Evolutionary conservation across 2,888 invertebrate genomes (phyloP).

Genomic region (Limnephilus lunatus): DNA sequence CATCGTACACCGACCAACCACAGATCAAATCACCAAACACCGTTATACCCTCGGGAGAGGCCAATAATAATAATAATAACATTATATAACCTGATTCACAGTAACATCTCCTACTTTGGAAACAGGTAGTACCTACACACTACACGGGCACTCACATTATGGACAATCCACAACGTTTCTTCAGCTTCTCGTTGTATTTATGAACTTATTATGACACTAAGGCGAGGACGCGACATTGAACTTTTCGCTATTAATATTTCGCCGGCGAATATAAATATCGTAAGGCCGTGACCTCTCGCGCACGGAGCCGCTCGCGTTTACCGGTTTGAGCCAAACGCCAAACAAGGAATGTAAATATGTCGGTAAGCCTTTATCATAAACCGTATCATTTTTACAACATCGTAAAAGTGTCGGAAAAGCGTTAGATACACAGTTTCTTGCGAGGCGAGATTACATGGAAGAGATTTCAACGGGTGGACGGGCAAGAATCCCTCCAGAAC

Average conservation of each 20-base stretch:
- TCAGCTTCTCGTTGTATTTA: background rate
- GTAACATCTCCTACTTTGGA: background rate
- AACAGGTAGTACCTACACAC: background rate
- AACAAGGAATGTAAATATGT: background rate
- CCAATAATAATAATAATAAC: background rate
- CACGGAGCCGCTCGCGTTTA: constrained; percentile 15
- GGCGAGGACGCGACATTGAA: background rate
- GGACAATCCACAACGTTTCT: background rate
- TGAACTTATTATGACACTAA: background rate
- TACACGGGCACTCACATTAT: background rate
- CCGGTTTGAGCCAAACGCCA: constrained; percentile 22
- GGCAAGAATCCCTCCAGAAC: constrained; percentile 41
- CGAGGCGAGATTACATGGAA: background rate
- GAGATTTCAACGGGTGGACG: constrained; percentile 59
- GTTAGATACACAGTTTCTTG: background rate
- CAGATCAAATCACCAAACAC: background rate
- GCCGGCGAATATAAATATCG: constrained; percentile 29
- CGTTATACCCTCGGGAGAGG: constrained; percentile 20
- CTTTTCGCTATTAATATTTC: background rate
- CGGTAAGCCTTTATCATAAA: background rate
- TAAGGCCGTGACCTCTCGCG: constrained; percentile 26
- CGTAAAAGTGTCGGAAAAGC: background rate
- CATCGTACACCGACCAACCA: background rate
- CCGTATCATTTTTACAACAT: constrained; percentile 13
- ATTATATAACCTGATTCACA: constrained; percentile 11